Conservation (phyloP, 2,888 invertebrate genomes). For the Trissoscelio sp. region DNA sequence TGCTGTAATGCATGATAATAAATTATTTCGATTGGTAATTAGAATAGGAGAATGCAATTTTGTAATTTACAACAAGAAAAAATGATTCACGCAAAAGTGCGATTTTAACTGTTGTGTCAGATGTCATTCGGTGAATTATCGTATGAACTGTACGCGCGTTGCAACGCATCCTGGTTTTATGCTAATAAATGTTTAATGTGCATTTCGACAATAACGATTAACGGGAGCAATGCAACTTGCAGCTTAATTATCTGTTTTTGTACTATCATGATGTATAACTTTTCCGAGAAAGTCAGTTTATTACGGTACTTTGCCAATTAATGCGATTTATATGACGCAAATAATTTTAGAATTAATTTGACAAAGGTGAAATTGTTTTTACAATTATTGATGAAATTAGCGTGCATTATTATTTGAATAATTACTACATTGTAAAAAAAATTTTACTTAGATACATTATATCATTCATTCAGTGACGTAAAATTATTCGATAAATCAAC, state of each 20-base stretch:
- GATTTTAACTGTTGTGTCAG: constrained; percentile 39
- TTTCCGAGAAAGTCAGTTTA: constrained; percentile 28
- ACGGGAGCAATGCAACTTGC: constrained; percentile 36
- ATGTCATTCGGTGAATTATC: constrained; percentile 43
- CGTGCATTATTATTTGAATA: no score
- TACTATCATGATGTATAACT: constrained; percentile 27
- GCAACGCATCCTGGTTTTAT: constrained; percentile 41
- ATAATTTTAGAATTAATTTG: background rate
- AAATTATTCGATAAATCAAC: background rate
- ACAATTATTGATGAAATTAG: no score
- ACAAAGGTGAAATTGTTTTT: background rate
- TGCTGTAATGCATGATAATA: background rate
- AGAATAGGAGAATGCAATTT: constrained; percentile 11
- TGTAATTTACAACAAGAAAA: background rate
- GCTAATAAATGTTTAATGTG: constrained; percentile 63
- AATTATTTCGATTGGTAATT: constrained; percentile 22
- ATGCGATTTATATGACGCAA: background rate
- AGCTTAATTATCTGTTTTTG: constrained; percentile 51
- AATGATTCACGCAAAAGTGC: constrained; percentile 2
- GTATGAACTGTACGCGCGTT: constrained; percentile 31
- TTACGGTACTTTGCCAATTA: background rate
- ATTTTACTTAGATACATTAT: no score
- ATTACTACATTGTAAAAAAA: no score
- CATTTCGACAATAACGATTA: constrained; percentile 58
- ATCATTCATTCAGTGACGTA: no score